Percentiles rank a stretch among this genome's conserved stretches.
These are phyloP conservation scores for Acronicta aceris DNA, from an alignment of 2,888 invertebrate genomes.

Conservation along the genomic window DNA sequence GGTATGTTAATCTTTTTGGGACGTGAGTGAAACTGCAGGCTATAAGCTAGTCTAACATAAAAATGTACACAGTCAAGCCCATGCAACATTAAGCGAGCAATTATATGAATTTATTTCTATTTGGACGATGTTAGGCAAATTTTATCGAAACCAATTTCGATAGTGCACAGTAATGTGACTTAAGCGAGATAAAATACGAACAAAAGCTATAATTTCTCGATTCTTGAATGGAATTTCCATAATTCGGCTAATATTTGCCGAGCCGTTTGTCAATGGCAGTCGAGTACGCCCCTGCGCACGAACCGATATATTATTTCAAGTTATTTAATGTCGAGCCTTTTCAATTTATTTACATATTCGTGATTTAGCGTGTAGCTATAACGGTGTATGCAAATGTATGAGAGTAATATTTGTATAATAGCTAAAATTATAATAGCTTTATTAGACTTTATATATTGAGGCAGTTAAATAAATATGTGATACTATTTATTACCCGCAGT, in stretches of 20 bases:
- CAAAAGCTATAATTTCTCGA: conserved; percentile 80
- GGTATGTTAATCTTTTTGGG: too few relatives aligned
- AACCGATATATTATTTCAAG: conserved; percentile 68
- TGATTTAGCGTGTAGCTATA: conserved; percentile 64
- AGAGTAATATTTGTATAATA: conserved; percentile 32
- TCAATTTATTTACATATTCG: conserved; percentile 66
- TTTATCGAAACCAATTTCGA: conserved; percentile 85
- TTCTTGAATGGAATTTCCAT: conserved; percentile 79
- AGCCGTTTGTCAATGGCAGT: conserved; percentile 69
- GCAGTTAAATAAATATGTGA: conserved; percentile 9
- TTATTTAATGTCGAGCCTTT: conserved; percentile 69
- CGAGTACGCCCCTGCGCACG: conserved; percentile 51
- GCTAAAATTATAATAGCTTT: conserved; percentile 33
- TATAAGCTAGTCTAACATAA: conserved; percentile 55
- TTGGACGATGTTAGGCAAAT: conserved; percentile 76
- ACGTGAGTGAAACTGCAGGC: too few relatives aligned
- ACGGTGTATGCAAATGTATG: conserved; percentile 56
- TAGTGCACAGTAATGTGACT: conserved; percentile 78
- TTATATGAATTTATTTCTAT: conserved; percentile 83
- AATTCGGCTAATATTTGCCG: conserved; percentile 79
- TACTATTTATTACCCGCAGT: too few relatives aligned
- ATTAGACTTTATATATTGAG: conserved; percentile 16
- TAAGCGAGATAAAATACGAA: conserved; percentile 79
- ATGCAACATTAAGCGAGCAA: conserved; percentile 78
- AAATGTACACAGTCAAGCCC: conserved; percentile 58